Percentiles rank a stretch among this genome's conserved stretches.
Conservation (phyloP, 2,113 vertebrate genomes). For the Cyanoramphus novaezelandiae region DNA sequence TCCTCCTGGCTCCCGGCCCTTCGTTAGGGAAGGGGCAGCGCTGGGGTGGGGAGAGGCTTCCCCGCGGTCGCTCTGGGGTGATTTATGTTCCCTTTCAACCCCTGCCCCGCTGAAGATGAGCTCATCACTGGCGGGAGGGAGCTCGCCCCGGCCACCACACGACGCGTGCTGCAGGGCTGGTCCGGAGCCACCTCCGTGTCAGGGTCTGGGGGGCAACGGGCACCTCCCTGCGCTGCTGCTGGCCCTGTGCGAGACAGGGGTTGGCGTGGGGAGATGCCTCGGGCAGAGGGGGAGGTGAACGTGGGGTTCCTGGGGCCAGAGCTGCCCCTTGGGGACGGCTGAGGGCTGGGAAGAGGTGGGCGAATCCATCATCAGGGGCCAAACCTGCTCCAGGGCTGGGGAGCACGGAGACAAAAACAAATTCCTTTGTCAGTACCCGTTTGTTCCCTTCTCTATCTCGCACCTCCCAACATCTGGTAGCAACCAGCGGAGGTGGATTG, state of each 20-base stretch:
- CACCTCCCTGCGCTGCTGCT: rapidly evolving
- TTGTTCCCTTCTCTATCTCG: neutral
- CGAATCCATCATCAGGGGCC: neutral
- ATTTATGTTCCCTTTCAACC: neutral
- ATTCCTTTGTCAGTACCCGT: neutral
- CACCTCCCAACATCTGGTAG: conserved; percentile 14
- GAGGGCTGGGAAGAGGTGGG: rapidly evolving
- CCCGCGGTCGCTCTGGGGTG: rapidly evolving
- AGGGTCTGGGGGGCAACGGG: rapidly evolving
- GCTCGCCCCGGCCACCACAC: neutral
- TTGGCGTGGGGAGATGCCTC: neutral
- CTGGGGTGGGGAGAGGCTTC: neutral
- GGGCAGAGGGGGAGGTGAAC: neutral
- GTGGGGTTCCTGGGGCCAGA: neutral
- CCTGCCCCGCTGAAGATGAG: neutral
- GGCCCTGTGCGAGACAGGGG: neutral
- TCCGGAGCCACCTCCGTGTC: rapidly evolving
- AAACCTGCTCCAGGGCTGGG: neutral
- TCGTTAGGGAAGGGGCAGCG: neutral
- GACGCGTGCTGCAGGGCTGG: rapidly evolving
- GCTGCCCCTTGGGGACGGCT: rapidly evolving
- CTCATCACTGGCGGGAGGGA: neutral
- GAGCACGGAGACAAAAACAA: neutral
- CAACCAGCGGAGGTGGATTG: neutral
- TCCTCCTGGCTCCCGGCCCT: rapidly evolving